Percentiles rank a stretch among this genome's conserved stretches.
These are phyloP conservation scores for Zonotrichia leucophrys DNA, from an alignment of 2,113 vertebrate genomes.

Conservation along the genomic window DNA sequence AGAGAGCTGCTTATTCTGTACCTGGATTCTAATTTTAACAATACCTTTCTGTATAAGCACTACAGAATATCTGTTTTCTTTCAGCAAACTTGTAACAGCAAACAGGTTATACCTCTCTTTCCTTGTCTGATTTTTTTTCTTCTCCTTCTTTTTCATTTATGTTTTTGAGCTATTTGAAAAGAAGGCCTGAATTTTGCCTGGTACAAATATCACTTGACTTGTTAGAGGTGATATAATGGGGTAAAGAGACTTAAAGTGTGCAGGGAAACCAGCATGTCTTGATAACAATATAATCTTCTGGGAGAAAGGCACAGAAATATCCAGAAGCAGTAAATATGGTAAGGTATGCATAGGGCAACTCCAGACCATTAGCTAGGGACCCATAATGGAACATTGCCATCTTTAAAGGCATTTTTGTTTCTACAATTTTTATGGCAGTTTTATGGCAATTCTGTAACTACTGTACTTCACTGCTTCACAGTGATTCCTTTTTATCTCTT, in stretches of 20 bases:
- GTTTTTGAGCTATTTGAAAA: neutral
- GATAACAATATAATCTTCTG: neutral
- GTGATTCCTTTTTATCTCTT: constrained; percentile 45
- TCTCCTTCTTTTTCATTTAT: neutral
- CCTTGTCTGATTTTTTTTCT: neutral
- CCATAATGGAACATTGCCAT: constrained; percentile 23
- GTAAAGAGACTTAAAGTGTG: neutral
- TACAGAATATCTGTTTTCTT: constrained; percentile 7
- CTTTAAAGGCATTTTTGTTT: constrained; percentile 59
- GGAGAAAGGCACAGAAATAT: constrained; percentile 25
- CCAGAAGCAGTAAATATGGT: constrained; percentile 12
- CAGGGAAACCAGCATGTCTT: neutral
- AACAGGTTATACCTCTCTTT: neutral
- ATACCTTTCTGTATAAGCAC: neutral
- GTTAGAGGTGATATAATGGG: neutral
- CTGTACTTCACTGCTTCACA: constrained; percentile 20
- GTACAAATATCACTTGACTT: neutral
- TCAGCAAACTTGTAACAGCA: constrained; percentile 22
- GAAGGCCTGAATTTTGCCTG: neutral
- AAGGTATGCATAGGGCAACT: neutral
- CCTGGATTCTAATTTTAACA: constrained; percentile 35
- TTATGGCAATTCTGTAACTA: constrained; percentile 23
- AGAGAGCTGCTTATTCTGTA: neutral
- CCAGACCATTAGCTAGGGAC: constrained; percentile 29
- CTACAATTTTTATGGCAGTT: constrained; percentile 49